These are phyloP conservation scores for Lepus timidus DNA, from an alignment of 2,113 vertebrate genomes.

Conservation along the genomic window DNA sequence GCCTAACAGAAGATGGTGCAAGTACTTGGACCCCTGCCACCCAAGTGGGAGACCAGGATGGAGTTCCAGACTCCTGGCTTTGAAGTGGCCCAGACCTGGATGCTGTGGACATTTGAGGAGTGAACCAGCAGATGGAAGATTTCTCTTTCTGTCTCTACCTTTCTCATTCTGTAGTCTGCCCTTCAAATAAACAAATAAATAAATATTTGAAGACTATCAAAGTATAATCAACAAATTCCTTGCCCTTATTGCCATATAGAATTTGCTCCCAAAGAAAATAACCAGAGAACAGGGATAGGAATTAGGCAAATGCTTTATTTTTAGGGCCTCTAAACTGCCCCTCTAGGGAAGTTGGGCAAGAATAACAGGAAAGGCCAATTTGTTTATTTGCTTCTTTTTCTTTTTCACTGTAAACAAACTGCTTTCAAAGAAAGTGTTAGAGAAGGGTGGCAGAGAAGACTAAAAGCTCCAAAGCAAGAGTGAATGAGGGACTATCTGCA, in stretches of 20 bases:
- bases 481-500: background rate
- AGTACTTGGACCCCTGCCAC: no score
- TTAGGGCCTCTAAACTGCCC: background rate
- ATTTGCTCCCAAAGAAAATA: slow-evolving; percentile 1
- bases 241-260: background rate
- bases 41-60: no score
- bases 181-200: no score
- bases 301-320: background rate
- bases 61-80: no score
- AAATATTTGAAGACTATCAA: no score
- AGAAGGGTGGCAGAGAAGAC: background rate
- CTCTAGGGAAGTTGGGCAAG: background rate
- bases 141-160: no score
- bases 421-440: background rate
- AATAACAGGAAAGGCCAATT: slow-evolving; percentile 13
- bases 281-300: background rate
- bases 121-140: no score
- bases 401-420: background rate
- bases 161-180: no score
- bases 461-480: background rate
- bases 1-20: no score
- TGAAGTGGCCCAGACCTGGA: no score
- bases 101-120: no score
- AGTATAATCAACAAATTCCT: background rate
- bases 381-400: slow-evolving; percentile 12